These are phyloP conservation scores for Phalacrocorax pelagicus DNA, from an alignment of 2,113 vertebrate species.

Conservation along the genomic window DNA sequence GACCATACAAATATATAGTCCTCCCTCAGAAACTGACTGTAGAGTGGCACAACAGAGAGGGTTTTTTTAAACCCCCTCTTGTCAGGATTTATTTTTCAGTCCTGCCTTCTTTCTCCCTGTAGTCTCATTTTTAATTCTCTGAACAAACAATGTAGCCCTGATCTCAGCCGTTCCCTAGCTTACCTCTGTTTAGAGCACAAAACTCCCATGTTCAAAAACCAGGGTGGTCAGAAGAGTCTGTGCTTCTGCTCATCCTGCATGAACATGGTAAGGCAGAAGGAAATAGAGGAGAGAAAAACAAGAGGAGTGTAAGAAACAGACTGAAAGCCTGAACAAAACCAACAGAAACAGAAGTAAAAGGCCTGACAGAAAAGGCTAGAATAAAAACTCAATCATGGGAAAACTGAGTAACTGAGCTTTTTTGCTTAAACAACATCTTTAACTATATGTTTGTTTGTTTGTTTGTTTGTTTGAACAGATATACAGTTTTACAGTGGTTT, in stretches of 20 bases:
- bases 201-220: rapidly evolving
- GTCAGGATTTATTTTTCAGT: background rate
- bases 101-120: background rate
- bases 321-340: background rate
- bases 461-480: background rate
- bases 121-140: background rate
- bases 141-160: background rate
- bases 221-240: background rate
- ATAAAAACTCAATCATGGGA: rapidly evolving
- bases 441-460: background rate
- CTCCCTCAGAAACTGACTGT: background rate
- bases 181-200: background rate
- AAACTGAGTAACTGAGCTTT: background rate
- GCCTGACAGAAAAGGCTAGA: background rate
- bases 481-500: background rate
- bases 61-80: background rate
- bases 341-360: background rate
- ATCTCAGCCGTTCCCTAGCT: background rate
- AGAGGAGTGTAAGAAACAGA: background rate
- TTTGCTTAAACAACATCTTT: background rate
- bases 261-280: background rate
- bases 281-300: background rate
- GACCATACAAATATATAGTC: background rate
- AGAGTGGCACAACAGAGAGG: background rate
- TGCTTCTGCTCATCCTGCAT: background rate